Conservation (phyloP, 2,888 invertebrate species). For the Sepioteuthis lessoniana region DNA sequence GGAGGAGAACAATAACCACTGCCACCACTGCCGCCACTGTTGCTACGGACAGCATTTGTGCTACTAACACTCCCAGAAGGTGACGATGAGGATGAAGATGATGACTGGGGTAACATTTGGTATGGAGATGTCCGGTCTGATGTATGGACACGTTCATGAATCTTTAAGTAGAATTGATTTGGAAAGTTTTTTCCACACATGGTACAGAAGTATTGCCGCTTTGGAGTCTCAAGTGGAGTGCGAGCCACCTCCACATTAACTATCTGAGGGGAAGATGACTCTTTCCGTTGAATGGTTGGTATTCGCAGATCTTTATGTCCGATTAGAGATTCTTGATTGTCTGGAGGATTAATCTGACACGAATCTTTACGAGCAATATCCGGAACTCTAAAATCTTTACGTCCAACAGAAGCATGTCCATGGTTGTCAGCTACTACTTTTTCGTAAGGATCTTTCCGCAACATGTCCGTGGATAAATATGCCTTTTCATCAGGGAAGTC, state of each 20-base stretch:
- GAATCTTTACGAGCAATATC: slow-evolving; percentile 33
- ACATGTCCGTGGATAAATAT: not conserved
- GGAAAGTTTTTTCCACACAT: slow-evolving; percentile 6
- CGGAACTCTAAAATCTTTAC: not conserved
- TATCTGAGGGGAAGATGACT: not conserved
- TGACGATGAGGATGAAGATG: not conserved
- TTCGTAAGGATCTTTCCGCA: not conserved
- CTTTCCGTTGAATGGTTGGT: not conserved
- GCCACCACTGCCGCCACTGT: not conserved
- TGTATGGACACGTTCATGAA: slow-evolving; percentile 24
- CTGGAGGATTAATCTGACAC: not conserved
- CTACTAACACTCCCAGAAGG: not conserved
- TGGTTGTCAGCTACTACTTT: not conserved
- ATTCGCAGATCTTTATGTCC: not conserved
- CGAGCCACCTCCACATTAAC: not conserved
- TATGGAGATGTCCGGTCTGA: not conserved
- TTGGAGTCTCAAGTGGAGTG: not conserved
- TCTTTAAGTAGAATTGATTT: slow-evolving; percentile 35
- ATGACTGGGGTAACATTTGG: slow-evolving; percentile 3
- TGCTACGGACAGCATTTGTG: not conserved
- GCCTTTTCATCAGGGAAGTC: not conserved
- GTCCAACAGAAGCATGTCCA: not conserved
- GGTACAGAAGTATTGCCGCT: not conserved
- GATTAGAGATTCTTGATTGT: not conserved
- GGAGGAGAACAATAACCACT: not conserved